Evolutionary conservation across 2,113 vertebrate genomes (phyloP).

Genomic region (Erythrocercus mccallii): DNA sequence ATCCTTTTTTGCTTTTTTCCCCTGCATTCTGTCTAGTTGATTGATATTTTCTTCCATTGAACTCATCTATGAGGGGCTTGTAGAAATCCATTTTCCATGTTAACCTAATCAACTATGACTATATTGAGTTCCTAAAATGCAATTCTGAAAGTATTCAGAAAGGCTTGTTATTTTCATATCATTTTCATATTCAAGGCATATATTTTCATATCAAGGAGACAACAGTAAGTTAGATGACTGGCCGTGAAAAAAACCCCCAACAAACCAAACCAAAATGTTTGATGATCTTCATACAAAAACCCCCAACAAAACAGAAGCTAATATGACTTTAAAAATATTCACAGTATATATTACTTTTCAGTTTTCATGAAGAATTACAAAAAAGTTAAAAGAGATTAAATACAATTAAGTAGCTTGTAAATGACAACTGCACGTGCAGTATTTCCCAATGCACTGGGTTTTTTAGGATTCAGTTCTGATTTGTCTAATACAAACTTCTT

Average conservation of each 20-base stretch:
- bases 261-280: background rate
- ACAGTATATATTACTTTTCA: background rate
- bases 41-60: background rate
- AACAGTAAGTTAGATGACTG: background rate
- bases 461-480: background rate
- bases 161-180: background rate
- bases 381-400: background rate
- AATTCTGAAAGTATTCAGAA: background rate
- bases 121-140: background rate
- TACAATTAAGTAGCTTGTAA: background rate
- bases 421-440: background rate
- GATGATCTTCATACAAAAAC: background rate
- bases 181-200: too few relatives aligned
- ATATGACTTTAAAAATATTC: background rate
- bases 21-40: background rate
- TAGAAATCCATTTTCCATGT: background rate
- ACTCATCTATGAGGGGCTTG: background rate
- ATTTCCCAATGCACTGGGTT: background rate
- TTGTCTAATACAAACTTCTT: background rate
- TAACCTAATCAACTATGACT: background rate
- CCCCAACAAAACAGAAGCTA: fast-evolving
- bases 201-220: background rate
- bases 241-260: background rate
- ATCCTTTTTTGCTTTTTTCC: background rate
- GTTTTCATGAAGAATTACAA: background rate